phyloP scores from a whole-genome alignment of 2,888 invertebrate species.

The Lysandra bellargus region DNA sequence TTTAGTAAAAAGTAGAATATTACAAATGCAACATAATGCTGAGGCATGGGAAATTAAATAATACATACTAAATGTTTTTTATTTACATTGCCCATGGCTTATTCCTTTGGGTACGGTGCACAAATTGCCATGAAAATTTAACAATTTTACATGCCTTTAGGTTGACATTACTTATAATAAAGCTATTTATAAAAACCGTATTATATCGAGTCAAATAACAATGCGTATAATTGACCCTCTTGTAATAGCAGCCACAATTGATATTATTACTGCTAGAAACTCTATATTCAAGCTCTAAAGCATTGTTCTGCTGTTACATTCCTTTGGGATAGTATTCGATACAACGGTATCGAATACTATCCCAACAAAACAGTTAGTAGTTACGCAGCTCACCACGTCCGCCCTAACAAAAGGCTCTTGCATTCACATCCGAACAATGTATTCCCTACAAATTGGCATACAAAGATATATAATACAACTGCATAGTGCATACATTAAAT shows the following conservation, averaged over 20 bases:
- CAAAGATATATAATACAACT: background rate
- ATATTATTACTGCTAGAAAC: background rate
- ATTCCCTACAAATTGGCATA: slow-evolving; percentile 10
- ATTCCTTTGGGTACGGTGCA: no score
- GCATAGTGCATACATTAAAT: background rate
- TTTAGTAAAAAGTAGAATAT: background rate
- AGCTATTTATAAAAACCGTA: background rate
- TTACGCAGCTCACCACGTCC: slow-evolving; percentile 5
- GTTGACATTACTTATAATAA: no score
- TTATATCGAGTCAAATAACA: background rate
- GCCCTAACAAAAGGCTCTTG: slow-evolving; percentile 1
- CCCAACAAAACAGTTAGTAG: background rate
- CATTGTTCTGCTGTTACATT: background rate
- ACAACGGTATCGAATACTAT: no score
- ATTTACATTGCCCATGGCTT: no score
- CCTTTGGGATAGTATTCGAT: background rate
- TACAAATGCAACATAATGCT: background rate
- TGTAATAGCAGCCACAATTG: background rate
- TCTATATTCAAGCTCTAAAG: background rate
- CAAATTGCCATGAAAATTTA: no score
- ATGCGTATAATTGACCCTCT: background rate
- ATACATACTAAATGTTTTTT: no score
- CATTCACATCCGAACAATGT: slow-evolving; percentile 8
- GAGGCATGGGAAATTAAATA: background rate
- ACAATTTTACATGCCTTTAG: no score